These are phyloP conservation scores for Aplocera efformata DNA, from an alignment of 2,888 invertebrate species.

Conservation along the genomic window DNA sequence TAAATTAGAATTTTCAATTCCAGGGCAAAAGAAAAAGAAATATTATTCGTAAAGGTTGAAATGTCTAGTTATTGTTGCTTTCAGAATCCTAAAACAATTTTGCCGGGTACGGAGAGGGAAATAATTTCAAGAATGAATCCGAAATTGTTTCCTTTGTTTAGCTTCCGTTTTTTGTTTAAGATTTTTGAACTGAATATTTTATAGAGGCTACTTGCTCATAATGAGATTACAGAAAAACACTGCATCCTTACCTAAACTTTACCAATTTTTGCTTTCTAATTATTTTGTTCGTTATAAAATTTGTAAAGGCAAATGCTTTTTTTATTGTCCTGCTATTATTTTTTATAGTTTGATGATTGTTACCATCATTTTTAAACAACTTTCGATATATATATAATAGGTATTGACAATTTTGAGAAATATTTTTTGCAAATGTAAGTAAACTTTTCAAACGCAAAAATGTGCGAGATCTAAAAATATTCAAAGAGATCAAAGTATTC, in stretches of 20 bases:
- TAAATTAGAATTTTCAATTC: slow-evolving; percentile 5
- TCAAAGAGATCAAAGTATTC: too few species aligned
- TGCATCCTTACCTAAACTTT: slow-evolving; percentile 11
- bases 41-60: slow-evolving; percentile 15
- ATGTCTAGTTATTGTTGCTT: slow-evolving; percentile 28
- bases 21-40: slow-evolving; percentile 5
- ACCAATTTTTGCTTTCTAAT: slow-evolving; percentile 1
- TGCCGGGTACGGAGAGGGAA: slow-evolving; percentile 24
- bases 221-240: slow-evolving; percentile 20
- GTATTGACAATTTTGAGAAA: too few species aligned
- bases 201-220: slow-evolving; percentile 24
- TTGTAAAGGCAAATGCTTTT: too few species aligned
- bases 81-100: slow-evolving; percentile 37
- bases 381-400: too few species aligned
- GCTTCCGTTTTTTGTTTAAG: slow-evolving; percentile 28
- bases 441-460: too few species aligned
- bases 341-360: too few species aligned
- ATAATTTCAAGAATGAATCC: slow-evolving; percentile 37
- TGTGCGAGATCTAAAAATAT: too few species aligned
- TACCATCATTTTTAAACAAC: too few species aligned
- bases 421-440: too few species aligned
- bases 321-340: too few species aligned
- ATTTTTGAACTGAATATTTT: slow-evolving; percentile 30
- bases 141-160: slow-evolving; percentile 35
- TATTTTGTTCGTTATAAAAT: too few species aligned